Evolutionary conservation across 2,888 invertebrate genomes (phyloP), one percentile per base, ranked within the genome.

Genomic region (Punctoribates punctum): DNA sequence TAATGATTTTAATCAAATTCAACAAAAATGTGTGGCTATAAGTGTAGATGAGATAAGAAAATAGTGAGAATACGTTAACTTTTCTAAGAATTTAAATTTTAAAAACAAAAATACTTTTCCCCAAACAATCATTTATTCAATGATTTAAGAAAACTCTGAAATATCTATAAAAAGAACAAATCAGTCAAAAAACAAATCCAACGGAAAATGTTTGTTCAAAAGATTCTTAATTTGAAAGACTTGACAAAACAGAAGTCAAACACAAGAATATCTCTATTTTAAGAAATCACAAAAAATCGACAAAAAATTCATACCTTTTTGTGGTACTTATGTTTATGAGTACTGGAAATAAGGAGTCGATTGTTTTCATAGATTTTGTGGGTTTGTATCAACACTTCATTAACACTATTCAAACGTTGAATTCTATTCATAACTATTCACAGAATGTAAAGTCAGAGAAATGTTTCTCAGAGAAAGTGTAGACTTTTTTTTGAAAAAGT

Each of bases 401-500:
- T 38, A 23, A 42, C 11, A 70, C n/a, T 38, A 70, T 70, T 70
- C 11, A 38, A 13, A 11, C 42, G 38, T 20, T 70, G 70, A 13
- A n/a, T 70, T 70, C 70, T 42, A 42, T 42, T 70, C 70, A 70
- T 70, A 42, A 70, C 42, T 42, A n/a, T 29, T 62, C 27, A 34
- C 15, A 62, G 54, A 42, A 20, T 54, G 9, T 54, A n/a, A 54
- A 34, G 34, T 34, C 34, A 27, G 11, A 60, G 3, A 60, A 60
- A n/a, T 5, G 4, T 27, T 60, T 60, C 9, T 60, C 3, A 60
- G 20, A 17, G 20, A 17, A 54, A 54, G 20, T 54, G 20, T n/a
- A 8, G 20, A 54, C 48, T 48, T 48, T 48, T 42, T 11, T n/a
- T 51, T 57, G 57, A 57, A 57, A 42, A 42, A 13, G 1, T 9